phyloP scores from a whole-genome alignment of 2,888 invertebrate genomes.

The Ichneumoninae sp. region DNA sequence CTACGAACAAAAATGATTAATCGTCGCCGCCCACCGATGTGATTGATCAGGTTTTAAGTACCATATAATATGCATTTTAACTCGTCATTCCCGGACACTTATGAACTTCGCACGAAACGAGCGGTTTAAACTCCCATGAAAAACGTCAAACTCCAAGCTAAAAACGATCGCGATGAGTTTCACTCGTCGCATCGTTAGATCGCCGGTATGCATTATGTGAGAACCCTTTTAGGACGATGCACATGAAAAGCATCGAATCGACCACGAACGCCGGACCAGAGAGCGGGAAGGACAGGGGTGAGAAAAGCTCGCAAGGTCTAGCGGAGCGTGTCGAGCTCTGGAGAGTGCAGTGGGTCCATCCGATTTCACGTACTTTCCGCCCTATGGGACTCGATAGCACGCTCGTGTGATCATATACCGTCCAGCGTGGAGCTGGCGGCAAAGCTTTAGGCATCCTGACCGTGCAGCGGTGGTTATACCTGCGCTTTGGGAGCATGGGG shows the following conservation, averaged over 20 bases:
- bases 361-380: constrained; percentile 64
- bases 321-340: constrained; percentile 12
- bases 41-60: not conserved
- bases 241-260: constrained; percentile 51
- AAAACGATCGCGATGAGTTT: not conserved
- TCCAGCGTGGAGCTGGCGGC: constrained; percentile 1
- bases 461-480: not conserved
- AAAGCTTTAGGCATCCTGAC: constrained; percentile 11
- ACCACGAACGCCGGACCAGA: constrained; percentile 19
- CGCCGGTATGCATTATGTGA: constrained; percentile 19
- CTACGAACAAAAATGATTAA: not conserved
- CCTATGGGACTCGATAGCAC: constrained; percentile 62
- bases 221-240: constrained; percentile 50
- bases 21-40: not conserved
- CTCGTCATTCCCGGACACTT: not conserved
- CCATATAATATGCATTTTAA: not conserved
- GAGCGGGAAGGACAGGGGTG: not conserved
- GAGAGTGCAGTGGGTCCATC: constrained; percentile 53
- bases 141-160: not conserved
- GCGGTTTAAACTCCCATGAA: not conserved
- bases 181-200: not conserved
- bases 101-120: not conserved
- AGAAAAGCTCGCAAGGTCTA: constrained; percentile 21
- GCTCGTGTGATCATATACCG: constrained; percentile 41
- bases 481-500: constrained; percentile 32